Base-by-base conservation (phyloP, 2,797 vertebrate genomes). In the Eulemur mongoz region DNA sequence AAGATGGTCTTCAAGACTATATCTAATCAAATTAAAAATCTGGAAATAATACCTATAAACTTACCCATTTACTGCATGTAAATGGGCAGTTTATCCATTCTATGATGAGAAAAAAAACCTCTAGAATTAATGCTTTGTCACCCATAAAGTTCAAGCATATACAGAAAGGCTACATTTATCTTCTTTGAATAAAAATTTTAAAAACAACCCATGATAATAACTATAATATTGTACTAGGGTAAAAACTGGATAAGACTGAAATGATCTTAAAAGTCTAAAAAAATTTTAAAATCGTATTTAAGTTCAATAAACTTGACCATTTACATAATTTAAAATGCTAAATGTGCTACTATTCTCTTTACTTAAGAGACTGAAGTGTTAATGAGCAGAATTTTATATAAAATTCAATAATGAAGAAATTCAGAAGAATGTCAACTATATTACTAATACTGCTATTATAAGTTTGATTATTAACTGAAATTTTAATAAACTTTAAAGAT, bases 401-500 rank as follows among this genome's bases (percentile, higher is more conserved):
- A 92, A 94, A 91, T 83, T 48, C 38, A 92, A 80, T 63, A 83
- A 50, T 30, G 69, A 27, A 87, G 4, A 95, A 75, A 92, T 43
- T 87, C 15, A 50, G 59, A 73, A 67, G 38, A 72, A 72, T 40
- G 63, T 0, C n/a, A 92, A 90, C 25, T 70, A 84, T 45, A 72
- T 6, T 70, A 50, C 14, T 69, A 86, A 52, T 96, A 94, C 43
- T 90, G 72, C 45, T 96, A 90, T 48, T 63, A 78, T 23, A 20
- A 88, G 87, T 69, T 65, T 96, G 52, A 92, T 95, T 93, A 95
- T 95, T 97, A 78, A 87, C 48, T 95, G 38, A 1, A 95, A n/a
- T 97, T n/a, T 97, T 96, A 97, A 96, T 80, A 96, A 96, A 96
- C 78, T 97, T 97, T 89, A 95, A 97, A 95, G 86, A 75, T 81